These are phyloP conservation scores for Yasuhikotakia modesta DNA, from an alignment of 2,797 vertebrate genomes.

Conservation along the genomic window DNA sequence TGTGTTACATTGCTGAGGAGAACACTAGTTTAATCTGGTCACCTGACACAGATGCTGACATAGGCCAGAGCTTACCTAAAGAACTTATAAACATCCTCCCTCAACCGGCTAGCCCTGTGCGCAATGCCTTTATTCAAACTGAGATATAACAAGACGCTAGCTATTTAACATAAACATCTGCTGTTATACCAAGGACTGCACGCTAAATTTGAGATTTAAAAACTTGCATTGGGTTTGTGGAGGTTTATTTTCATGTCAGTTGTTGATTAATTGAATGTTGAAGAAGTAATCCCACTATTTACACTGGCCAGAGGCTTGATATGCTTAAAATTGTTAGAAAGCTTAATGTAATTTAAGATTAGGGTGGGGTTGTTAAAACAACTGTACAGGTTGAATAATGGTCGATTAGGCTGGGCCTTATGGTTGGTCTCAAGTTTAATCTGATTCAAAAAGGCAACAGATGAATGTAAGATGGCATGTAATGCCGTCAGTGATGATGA, in stretches of 20 bases:
- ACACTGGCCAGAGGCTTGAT: conserved; percentile 2
- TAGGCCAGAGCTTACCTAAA: conserved; percentile 74
- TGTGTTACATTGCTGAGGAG: conserved; percentile 85
- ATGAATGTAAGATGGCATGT: conserved; percentile 56
- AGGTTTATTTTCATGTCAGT: conserved; percentile 18
- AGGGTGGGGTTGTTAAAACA: neutral
- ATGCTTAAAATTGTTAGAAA: neutral
- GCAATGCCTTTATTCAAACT: conserved; percentile 89
- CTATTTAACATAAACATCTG: conserved; percentile 61
- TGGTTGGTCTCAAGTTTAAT: conserved; percentile 51
- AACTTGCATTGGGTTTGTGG: neutral
- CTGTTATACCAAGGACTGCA: conserved; percentile 45
- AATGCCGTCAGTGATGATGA: neutral
- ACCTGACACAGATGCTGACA: conserved; percentile 67
- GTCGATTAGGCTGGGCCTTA: neutral
- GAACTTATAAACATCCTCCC: conserved; percentile 88
- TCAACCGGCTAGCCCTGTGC: conserved; percentile 76
- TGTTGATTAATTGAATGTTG: conserved; percentile 1
- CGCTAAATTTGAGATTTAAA: conserved; percentile 10
- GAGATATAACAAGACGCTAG: conserved; percentile 87
- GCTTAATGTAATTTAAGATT: conserved; percentile 6
- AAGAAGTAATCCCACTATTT: conserved; percentile 6
- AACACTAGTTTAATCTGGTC: conserved; percentile 71
- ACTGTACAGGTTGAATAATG: neutral
- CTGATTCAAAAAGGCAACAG: conserved; percentile 19